A percentile compares a stretch with the other conserved stretches of the same genome.
These are phyloP conservation scores for Tachyglossus aculeatus DNA, from an alignment of 2,797 vertebrate species.

Conservation along the genomic window DNA sequence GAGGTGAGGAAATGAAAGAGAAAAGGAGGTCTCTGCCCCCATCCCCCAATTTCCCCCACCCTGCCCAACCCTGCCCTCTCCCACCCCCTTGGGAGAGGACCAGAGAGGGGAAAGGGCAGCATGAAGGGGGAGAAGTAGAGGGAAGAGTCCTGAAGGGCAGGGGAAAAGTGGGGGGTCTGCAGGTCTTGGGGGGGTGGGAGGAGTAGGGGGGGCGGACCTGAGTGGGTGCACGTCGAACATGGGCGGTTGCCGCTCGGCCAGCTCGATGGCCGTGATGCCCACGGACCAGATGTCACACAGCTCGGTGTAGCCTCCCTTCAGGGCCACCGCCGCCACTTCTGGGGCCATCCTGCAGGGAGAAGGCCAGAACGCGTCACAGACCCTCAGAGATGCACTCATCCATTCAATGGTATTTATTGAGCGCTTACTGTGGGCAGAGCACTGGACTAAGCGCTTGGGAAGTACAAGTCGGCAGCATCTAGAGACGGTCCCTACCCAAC, in stretches of 20 bases:
- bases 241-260: conserved; percentile 87
- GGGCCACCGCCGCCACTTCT: conserved; percentile 90
- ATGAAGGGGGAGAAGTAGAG: background rate
- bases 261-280: conserved; percentile 90
- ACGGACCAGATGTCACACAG: conserved; percentile 92
- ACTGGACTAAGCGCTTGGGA: no score
- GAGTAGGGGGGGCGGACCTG: conserved; percentile 75
- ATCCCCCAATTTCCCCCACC: background rate
- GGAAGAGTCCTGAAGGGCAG: background rate
- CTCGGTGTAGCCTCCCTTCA: conserved; percentile 91
- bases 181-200: no score
- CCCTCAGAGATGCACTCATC: conserved; percentile 20
- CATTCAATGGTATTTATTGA: no score
- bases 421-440: no score
- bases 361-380: no score
- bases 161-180: background rate
- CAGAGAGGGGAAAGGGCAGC: background rate
- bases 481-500: no score
- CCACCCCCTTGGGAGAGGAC: background rate
- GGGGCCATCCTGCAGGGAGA: conserved; percentile 88
- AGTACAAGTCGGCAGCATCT: no score
- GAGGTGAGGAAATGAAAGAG: conserved; percentile 5
- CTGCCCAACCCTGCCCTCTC: background rate
- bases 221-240: conserved; percentile 89
- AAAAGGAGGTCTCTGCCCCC: background rate